Evolutionary conservation across 2,113 vertebrate genomes (phyloP).

Genomic region (Chaetura pelagica): DNA sequence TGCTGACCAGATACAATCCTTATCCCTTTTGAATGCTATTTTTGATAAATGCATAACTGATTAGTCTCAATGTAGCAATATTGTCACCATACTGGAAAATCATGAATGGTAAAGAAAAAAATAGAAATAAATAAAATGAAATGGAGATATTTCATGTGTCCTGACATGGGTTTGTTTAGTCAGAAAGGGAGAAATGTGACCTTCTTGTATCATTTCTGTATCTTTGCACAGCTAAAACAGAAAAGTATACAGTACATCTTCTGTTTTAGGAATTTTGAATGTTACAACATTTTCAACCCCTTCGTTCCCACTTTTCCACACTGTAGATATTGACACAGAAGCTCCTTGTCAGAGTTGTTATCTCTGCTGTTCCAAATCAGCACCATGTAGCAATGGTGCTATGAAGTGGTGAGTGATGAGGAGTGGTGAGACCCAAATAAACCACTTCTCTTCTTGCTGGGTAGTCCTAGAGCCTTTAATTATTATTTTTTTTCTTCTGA

Average conservation of each 20-base stretch:
- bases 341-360: fast-evolving
- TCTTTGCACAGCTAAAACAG: neutral
- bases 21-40: neutral
- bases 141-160: neutral
- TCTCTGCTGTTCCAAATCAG: neutral
- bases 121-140: neutral
- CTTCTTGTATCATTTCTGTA: neutral
- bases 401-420: neutral
- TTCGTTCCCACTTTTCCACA: neutral
- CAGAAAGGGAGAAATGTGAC: neutral
- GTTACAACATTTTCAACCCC: neutral
- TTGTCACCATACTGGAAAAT: neutral
- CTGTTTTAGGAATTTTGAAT: neutral
- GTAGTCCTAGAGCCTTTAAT: neutral
- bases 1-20: neutral
- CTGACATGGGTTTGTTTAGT: neutral
- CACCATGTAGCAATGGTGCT: neutral
- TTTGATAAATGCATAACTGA: neutral
- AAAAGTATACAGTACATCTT: neutral
- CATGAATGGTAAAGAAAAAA: neutral
- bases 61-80: neutral
- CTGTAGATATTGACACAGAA: neutral
- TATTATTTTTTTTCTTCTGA: neutral
- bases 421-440: neutral
- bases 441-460: too few species aligned